A percentile compares a stretch with the other conserved stretches of the same genome.
Evolutionary conservation across 1,140 invertebrate genomes (phyloP).

Genomic region (Caenorhabditis latens): DNA sequence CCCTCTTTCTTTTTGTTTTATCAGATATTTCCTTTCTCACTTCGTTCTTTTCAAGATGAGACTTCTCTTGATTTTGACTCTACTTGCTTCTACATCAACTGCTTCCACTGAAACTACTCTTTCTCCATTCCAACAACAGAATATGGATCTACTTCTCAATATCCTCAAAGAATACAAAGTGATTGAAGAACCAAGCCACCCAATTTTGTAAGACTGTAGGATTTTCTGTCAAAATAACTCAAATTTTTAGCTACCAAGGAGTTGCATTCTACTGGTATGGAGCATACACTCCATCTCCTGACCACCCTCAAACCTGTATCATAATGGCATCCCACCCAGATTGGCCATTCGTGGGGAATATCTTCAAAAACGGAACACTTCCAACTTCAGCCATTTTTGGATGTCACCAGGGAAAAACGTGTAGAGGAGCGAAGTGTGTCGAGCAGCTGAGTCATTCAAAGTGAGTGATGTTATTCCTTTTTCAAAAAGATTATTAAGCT

Average conservation of each 20-base stretch:
- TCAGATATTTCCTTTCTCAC: neutral
- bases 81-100: neutral
- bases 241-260: neutral
- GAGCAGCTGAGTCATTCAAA: neutral
- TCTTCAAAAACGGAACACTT: constrained; percentile 4
- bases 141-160: neutral
- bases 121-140: neutral
- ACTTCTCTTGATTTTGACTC: neutral
- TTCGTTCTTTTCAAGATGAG: neutral
- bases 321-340: constrained; percentile 20
- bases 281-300: constrained; percentile 1
- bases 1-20: neutral
- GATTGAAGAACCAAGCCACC: neutral
- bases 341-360: constrained; percentile 4
- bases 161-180: constrained; percentile 5
- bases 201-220: neutral
- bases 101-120: neutral
- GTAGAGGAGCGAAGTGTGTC: neutral
- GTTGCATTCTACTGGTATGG: constrained; percentile 10
- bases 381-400: constrained; percentile 6
- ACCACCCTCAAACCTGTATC: neutral
- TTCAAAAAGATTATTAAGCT: too few species aligned
- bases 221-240: neutral
- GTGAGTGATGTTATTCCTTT: neutral
- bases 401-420: neutral